Base-by-base conservation (phyloP, 2,113 vertebrate species). In the Anas platyrhynchos region DNA sequence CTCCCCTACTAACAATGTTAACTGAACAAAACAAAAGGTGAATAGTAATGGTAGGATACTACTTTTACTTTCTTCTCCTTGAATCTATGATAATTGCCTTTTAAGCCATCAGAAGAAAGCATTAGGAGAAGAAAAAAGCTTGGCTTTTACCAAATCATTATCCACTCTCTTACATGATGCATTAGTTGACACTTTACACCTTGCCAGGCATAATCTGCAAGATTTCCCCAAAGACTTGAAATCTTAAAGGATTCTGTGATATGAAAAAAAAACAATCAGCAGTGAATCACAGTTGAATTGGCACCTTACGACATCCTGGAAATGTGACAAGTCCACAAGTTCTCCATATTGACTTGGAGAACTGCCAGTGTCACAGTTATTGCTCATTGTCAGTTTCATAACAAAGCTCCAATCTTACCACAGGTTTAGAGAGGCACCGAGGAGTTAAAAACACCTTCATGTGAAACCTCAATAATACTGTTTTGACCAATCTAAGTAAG, bases 231-330 rank as follows among this genome's bases (percentile, higher is more conserved):
- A 88, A 91, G 86, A 32, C 75, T 91, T 94, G 63, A 94, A 95
- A 79, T 78, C 71, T 86, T 89, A 91, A 94, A 92, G 31, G 80
- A 87, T 86, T 94, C 62, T 73, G 46, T 78, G 76, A 91, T 36
- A 94, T 79, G 29, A 91, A 94, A 69, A 34, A 34, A 65, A 94
- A 95, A 87, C 82, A 94, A 74, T 94, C 81, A 95, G 82, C 68
- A 89, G 71, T 96, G 93, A 96, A 95, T 93, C 88, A 86, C 78
- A 95, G 78, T 43, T 93, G 78, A 92, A 46, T 6, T 85, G 74
- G 90, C 85, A 90, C 44, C 67, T 91, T 92, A 88, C 6, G 18
- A 34, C 56, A 80, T 10, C 13, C 38, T 82, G 81, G 72, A 97
- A 87, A 62, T 52, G 36, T 86, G 82, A 93, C 52, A 89, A 68